Base-by-base conservation (phyloP, 2,797 vertebrate genomes). In the Alca torda region DNA sequence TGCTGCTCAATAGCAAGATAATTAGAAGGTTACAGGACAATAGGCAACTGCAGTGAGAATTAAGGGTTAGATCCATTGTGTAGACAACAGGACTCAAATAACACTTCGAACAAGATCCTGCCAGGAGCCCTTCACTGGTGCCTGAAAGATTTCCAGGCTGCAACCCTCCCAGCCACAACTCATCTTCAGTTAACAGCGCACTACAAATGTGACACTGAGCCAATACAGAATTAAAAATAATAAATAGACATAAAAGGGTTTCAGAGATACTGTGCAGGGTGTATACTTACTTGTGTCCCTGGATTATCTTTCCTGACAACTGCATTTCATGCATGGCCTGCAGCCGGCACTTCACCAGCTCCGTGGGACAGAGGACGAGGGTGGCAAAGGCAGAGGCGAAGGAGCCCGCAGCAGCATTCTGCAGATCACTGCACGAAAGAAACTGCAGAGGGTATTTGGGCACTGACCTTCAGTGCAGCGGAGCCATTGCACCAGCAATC, bases 251-350 rank as follows among this genome's bases (percentile, higher is more conserved):
- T 13, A 13, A 23, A 48, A 61, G 25, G 10, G 5, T 67, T 84
- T 53, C 28, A 39, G 78, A 83, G 48, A 28, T 43, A 18, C 5
- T 6, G 31, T 53, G 63, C 31, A 84, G 68, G 60, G 23, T 28
- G 3, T 24, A 46, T 28, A 96, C 99, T 98, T 98, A 99, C 99
- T 99, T 99, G 16, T 99, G 99, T 82, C 98, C 98, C 56, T 96
- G 97, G 14, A 97, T 87, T n/a, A 99, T 98, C 96, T 98, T 99
- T 48, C 99, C 99, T 0, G 99, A 99, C 0, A 98, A 41, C 94
- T 99, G 97, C 99, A 99, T 99, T 94, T 99, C 99, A 4, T 98
- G 98, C 99, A 99, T 99, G 91, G 99, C 98, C 97, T 99, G 99
- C 57, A 99, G 98, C 18, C 99, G 98, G 96, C 99, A 99, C 97